Conservation (phyloP, 2,113 vertebrate genomes). For the Echinops telfairi region DNA sequence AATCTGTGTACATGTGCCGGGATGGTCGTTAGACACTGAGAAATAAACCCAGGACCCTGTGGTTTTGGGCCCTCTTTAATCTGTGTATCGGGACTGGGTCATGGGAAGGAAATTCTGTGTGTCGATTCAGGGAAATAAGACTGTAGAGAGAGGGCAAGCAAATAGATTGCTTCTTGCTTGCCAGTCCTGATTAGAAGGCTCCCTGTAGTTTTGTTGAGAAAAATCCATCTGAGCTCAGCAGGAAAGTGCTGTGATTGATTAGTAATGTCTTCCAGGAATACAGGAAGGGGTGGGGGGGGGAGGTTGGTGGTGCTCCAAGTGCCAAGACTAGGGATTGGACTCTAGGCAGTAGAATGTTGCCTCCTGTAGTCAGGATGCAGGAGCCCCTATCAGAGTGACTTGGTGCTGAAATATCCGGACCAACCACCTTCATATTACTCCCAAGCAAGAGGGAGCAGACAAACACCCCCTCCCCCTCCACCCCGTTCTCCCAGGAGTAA, state of each 20-base stretch:
- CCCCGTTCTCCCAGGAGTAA: slow-evolving; percentile 24
- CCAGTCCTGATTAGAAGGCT: slow-evolving; percentile 61
- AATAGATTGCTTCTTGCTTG: slow-evolving; percentile 51
- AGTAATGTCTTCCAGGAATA: slow-evolving; percentile 62
- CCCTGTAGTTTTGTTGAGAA: slow-evolving; percentile 61
- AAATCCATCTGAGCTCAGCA: slow-evolving; percentile 61
- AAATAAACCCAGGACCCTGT: not conserved
- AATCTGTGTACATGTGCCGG: not conserved
- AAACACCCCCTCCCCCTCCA: not conserved
- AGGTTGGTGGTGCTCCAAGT: not conserved
- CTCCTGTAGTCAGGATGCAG: not conserved
- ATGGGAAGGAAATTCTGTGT: not conserved
- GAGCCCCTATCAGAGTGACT: not conserved
- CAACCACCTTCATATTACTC: slow-evolving; percentile 35
- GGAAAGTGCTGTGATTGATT: slow-evolving; percentile 69
- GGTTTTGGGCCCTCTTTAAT: not conserved
- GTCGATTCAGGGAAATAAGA: slow-evolving; percentile 38
- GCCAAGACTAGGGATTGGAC: not conserved
- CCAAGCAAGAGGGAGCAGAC: not conserved
- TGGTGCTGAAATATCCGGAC: slow-evolving; percentile 10
- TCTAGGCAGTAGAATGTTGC: not conserved
- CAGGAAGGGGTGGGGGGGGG: not conserved
- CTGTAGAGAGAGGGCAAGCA: slow-evolving; percentile 21
- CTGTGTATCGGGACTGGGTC: not conserved
- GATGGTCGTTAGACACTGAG: not conserved